Evolutionary conservation across 2,113 vertebrate genomes (phyloP).

Genomic region (Tenrec ecaudatus): DNA sequence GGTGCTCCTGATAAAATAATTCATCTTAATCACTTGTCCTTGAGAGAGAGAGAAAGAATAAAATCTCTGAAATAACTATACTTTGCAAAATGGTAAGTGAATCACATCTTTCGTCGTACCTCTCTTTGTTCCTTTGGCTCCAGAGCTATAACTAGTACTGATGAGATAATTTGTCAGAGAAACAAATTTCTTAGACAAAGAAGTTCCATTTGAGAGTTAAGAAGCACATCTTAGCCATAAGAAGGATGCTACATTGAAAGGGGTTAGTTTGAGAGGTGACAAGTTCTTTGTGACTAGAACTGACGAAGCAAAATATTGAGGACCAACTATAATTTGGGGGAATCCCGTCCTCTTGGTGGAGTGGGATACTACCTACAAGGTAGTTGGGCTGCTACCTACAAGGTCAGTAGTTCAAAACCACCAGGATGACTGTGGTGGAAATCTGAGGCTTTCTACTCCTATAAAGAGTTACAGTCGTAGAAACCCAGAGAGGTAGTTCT

Average conservation of each 20-base stretch:
- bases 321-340: neutral
- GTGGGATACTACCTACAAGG: no score
- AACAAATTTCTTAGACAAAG: neutral
- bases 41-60: conserved; percentile 39
- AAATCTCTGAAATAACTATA: neutral
- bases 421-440: no score
- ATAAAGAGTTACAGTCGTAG: no score
- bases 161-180: neutral
- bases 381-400: no score
- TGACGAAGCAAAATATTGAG: neutral
- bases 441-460: no score
- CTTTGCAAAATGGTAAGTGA: neutral
- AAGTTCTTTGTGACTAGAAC: neutral
- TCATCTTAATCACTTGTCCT: neutral
- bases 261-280: neutral
- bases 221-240: neutral
- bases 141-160: neutral
- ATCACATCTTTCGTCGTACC: neutral
- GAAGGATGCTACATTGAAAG: neutral
- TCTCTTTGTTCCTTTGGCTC: neutral
- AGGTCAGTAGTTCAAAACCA: no score
- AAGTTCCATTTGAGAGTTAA: neutral
- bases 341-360: no score
- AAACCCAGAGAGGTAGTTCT: no score
- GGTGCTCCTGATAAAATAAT: neutral